A percentile compares a stretch with the other conserved stretches of the same genome.
Conservation (phyloP, 1,140 invertebrate genomes). For the Drosophila ogumai region DNA sequence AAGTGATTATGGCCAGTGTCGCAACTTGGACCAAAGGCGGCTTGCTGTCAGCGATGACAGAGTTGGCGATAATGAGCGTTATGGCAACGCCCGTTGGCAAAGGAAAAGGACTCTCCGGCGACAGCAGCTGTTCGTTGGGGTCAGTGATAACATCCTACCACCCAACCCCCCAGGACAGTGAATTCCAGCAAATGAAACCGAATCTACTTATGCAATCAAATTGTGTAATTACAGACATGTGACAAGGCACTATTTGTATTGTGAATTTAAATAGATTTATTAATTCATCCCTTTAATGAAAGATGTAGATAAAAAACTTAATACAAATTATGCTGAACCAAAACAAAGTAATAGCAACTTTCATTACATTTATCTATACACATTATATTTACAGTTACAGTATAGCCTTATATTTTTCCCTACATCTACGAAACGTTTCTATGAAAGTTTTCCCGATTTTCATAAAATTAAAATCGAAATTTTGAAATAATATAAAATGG, state of each 20-base stretch:
- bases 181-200: constrained; percentile 27
- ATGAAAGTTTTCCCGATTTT: too few species aligned
- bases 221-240: constrained; percentile 27
- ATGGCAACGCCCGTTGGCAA: constrained; percentile 56
- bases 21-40: constrained; percentile 23
- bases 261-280: neutral
- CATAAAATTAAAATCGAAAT: too few species aligned
- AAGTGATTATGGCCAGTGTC: constrained; percentile 33
- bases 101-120: constrained; percentile 34
- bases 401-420: too few species aligned
- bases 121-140: constrained; percentile 62
- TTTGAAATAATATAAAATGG: too few species aligned
- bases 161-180: constrained; percentile 3
- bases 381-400: too few species aligned
- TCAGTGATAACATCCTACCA: constrained; percentile 49
- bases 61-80: constrained; percentile 61
- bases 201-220: constrained; percentile 31
- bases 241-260: neutral
- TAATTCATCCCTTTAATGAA: too few species aligned
- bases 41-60: constrained; percentile 13
- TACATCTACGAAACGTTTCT: too few species aligned
- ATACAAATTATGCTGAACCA: too few species aligned
- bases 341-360: too few species aligned
- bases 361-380: too few species aligned
- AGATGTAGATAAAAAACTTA: neutral